A percentile compares a stretch with the other conserved stretches of the same genome.
Conservation (phyloP, 2,888 invertebrate species). For the Adelphocoris suturalis region DNA sequence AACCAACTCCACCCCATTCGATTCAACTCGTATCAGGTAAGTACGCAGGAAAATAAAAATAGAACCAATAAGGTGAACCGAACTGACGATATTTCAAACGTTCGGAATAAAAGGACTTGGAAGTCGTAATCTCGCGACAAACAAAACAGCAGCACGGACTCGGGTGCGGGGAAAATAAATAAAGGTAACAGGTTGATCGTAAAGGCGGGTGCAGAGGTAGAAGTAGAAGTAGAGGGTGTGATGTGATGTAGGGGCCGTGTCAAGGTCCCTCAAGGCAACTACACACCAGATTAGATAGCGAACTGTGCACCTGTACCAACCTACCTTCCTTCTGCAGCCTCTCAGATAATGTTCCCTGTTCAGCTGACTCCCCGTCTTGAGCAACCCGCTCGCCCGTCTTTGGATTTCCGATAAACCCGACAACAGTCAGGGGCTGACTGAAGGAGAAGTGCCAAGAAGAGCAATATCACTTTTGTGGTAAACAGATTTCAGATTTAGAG, state of each 20-base stretch:
- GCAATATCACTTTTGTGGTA: no score
- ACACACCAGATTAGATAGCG: slow-evolving; percentile 48
- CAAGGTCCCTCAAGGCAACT: slow-evolving; percentile 59
- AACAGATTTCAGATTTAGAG: no score
- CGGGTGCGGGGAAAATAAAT: slow-evolving; percentile 3
- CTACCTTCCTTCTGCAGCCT: neutral
- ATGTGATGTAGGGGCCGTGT: slow-evolving; percentile 54
- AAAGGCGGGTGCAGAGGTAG: neutral
- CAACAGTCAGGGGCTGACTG: no score
- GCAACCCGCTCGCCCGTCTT: neutral
- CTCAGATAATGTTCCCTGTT: no score
- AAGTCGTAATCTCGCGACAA: slow-evolving; percentile 43
- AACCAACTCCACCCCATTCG: no score
- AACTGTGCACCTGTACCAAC: slow-evolving; percentile 45
- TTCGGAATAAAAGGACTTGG: neutral
- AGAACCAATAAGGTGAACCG: neutral
- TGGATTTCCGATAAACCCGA: no score
- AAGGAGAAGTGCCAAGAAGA: no score
- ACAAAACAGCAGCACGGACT: neutral
- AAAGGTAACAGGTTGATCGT: slow-evolving; percentile 50
- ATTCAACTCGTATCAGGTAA: no score
- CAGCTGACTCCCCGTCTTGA: neutral
- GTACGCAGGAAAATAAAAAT: no score
- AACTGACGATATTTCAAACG: neutral
- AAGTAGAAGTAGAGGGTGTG: neutral